These are phyloP conservation scores for Penaeus indicus DNA, from an alignment of 1,140 invertebrate species.

Conservation along the genomic window DNA sequence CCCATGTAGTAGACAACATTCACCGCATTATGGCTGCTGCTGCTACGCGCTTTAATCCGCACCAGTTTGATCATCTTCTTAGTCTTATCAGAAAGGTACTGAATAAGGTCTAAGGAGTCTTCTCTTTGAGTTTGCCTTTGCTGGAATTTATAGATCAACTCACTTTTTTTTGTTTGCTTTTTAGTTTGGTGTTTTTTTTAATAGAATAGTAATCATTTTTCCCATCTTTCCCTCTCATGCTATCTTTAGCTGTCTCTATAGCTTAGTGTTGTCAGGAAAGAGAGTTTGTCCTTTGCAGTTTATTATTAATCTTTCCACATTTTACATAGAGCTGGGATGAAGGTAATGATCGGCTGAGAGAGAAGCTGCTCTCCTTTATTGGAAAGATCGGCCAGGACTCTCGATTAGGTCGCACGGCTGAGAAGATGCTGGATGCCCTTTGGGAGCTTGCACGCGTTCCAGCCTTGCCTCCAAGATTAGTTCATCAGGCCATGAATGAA, in stretches of 20 bases:
- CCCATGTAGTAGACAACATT: constrained; percentile 75
- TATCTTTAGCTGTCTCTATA: neutral
- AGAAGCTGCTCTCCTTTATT: constrained; percentile 73
- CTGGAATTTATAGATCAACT: constrained; percentile 1
- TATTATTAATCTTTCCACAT: constrained; percentile 28
- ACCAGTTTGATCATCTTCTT: constrained; percentile 73
- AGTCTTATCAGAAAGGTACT: constrained; percentile 72
- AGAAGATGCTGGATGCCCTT: constrained; percentile 72
- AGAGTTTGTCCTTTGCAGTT: neutral
- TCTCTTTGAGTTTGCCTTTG: neutral
- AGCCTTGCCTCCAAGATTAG: constrained; percentile 70
- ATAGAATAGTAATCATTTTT: neutral
- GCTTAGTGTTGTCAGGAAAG: neutral
- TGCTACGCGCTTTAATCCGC: constrained; percentile 72
- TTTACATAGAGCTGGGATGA: constrained; percentile 72
- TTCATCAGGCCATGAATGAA: constrained; percentile 73
- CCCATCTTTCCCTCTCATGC: neutral
- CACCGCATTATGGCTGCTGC: constrained; percentile 74
- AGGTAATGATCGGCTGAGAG: constrained; percentile 71
- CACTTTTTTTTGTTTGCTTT: neutral
- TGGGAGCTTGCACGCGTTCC: constrained; percentile 74
- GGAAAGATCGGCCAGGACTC: constrained; percentile 74
- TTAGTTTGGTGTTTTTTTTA: neutral
- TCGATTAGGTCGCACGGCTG: constrained; percentile 65
- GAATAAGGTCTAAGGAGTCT: neutral